Evolutionary conservation across 2,113 vertebrate genomes (phyloP), one percentile per base, ranked within the genome.

Genomic region (Calyptomena viridis): DNA sequence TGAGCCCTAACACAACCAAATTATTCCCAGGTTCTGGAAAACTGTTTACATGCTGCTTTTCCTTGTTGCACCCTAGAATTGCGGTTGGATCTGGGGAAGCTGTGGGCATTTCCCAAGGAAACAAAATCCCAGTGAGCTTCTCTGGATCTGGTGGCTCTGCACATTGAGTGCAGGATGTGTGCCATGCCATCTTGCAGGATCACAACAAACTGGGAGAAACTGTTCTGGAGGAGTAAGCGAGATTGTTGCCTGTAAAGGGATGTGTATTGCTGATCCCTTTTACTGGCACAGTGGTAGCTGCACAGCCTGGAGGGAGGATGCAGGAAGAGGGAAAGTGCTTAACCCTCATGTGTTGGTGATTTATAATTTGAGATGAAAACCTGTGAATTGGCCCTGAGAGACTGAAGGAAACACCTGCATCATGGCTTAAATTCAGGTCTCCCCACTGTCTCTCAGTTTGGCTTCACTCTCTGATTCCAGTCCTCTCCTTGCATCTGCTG

Each of bases 351-450:
- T 77, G 59, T 44, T 71, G 71, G 37, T 80, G 68, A 63, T 97
- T 84, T 81, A 69, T 76, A 93, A 93, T 94, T 90, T 58, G 76
- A 88, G 82, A 86, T 73, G 50, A 85, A 88, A 94, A 92, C 62
- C 74, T 77, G 85, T 84, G 92, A 94, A 88, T 35, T 74, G 47
- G 59, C 60, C 85, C 72, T 69, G 37, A 64, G 90, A 68, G 95
- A 86, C 37, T 42, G 63, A 86, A 80, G 39, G 59, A 79, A 83
- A 90, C 83, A 92, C 79, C 92, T 94, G 88, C 63, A 86, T 67
- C 3, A 4, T 55, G 68, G 37, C 55, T 94, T 66, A 66, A 84
- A 86, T 80, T 86, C 79, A 71, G 55, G 23, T 58, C 94, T 95
- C 20, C 18, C 63, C 72, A 71, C 67, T 90, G 72, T 76, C 46